Base-by-base conservation (phyloP, 2,797 vertebrate species). In the Alosa sapidissima region DNA sequence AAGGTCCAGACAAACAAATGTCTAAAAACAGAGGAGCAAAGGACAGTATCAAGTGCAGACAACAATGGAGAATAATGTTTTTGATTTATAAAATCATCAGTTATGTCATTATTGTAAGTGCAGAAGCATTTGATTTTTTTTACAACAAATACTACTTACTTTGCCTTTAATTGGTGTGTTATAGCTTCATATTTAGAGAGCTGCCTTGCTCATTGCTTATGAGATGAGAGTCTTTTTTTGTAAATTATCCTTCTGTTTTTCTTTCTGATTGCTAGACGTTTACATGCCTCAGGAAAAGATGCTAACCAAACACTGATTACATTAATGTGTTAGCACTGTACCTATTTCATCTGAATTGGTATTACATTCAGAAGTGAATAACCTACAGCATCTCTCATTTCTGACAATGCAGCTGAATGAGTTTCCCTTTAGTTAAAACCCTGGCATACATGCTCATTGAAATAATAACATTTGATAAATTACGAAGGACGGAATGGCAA, bases 151-250 rank as follows among this genome's bases (percentile, higher is more conserved):
- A 45, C 47, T 84, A 51, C 75, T 36, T 11, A 16, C 68, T 36
- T 16, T 33, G 36, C 68, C 36, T 75, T 75, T 45, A 94, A 88
- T 95, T 94, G 93, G 92, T 95, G 95, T 93, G 93, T 95, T 93
- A 94, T 92, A 93, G 94, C 93, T 95, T 96, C 92, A 92, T 95
- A 93, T 92, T 94, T 95, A 95, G 94, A 95, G 90, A 94, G 93
- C 92, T 93, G 92, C 92, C 92, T 94, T 94, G 92, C 91, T 95
- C 92, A 93, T 90, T 94, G 93, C 93, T 93, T 93, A 90, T 92
- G 92, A 93, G 92, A 93, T 93, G 92, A 94, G 88, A 93, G 90
- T 91, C 90, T 7, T 82, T 87, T 36, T 75, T 81, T 82, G 49
- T 8, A 8, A 19, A 47, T 82, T 14, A 41, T 3, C 19, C 81